These are phyloP conservation scores for Corythornis leucogaster DNA, from an alignment of 2,797 vertebrate species.

Conservation along the genomic window DNA sequence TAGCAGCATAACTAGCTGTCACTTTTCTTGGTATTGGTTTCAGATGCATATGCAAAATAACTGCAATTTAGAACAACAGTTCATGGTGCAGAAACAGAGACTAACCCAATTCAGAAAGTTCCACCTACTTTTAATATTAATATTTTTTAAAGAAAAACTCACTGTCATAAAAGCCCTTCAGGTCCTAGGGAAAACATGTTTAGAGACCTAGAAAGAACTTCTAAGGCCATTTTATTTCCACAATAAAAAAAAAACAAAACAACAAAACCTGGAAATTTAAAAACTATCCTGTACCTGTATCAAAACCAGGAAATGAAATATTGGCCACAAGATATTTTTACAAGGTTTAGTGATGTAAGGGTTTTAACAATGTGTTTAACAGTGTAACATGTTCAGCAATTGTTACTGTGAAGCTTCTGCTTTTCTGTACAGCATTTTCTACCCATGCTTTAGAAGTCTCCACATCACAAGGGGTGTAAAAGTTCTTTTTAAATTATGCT, in stretches of 20 bases:
- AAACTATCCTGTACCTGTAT: neutral
- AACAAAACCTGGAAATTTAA: neutral
- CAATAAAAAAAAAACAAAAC: neutral
- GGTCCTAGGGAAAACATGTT: neutral
- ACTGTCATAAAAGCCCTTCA: neutral
- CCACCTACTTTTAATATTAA: neutral
- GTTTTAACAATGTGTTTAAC: slow-evolving; percentile 39
- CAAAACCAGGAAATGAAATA: slow-evolving; percentile 57
- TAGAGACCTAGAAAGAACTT: neutral
- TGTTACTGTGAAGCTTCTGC: neutral
- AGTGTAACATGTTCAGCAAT: neutral
- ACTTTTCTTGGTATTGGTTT: slow-evolving; percentile 6
- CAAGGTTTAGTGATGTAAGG: neutral
- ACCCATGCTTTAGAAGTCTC: neutral
- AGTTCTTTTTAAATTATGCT: slow-evolving; percentile 32
- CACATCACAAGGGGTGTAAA: neutral
- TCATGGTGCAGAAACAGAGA: neutral
- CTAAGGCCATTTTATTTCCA: neutral
- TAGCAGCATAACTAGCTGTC: neutral
- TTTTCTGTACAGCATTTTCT: neutral
- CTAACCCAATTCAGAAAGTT: neutral
- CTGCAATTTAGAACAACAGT: neutral
- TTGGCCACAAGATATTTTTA: neutral
- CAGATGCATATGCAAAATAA: neutral
- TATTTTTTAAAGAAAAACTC: neutral